phyloP scores from a whole-genome alignment of 2,797 vertebrate genomes.

The Channa striata region DNA sequence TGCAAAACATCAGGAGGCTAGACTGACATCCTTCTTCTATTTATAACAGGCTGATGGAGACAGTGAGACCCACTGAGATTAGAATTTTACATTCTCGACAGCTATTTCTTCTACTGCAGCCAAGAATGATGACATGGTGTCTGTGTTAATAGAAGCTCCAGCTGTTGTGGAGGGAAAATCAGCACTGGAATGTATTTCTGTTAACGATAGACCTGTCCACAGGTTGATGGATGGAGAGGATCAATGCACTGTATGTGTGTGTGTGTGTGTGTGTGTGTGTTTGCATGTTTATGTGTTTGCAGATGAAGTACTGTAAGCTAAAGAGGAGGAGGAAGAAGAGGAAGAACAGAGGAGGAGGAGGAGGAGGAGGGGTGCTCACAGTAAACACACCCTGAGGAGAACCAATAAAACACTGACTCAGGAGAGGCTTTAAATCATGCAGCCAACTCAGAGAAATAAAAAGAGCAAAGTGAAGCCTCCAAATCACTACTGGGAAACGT shows the following conservation, averaged over 20 bases:
- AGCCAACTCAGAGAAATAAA: slow-evolving; percentile 72
- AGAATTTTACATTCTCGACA: slow-evolving; percentile 59
- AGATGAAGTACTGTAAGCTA: slow-evolving; percentile 66
- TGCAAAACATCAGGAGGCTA: slow-evolving; percentile 5
- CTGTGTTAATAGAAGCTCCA: slow-evolving; percentile 63
- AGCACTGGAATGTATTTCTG: slow-evolving; percentile 71
- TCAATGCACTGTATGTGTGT: slow-evolving; percentile 66
- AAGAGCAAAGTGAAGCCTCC: slow-evolving; percentile 78
- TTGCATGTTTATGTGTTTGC: slow-evolving; percentile 74
- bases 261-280: slow-evolving; percentile 37
- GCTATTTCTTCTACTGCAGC: slow-evolving; percentile 57
- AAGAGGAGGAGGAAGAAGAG: slow-evolving; percentile 38
- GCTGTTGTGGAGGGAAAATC: slow-evolving; percentile 66
- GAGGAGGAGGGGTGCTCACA: slow-evolving; percentile 59
- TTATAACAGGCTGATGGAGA: slow-evolving; percentile 50
- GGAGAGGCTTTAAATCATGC: slow-evolving; percentile 82
- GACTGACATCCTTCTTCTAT: slow-evolving; percentile 37
- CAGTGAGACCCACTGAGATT: slow-evolving; percentile 46
- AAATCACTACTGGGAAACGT: slow-evolving; percentile 59
- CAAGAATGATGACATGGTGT: slow-evolving; percentile 61
- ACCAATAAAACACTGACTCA: slow-evolving; percentile 82
- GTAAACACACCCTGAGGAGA: slow-evolving; percentile 76
- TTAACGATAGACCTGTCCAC: slow-evolving; percentile 70
- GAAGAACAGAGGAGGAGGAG: slow-evolving; percentile 21
- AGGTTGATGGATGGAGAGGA: slow-evolving; percentile 76